These are phyloP conservation scores for Lytechinus pictus DNA, from an alignment of 35 echinoderm and acorn worm species.

Conservation along the genomic window DNA sequence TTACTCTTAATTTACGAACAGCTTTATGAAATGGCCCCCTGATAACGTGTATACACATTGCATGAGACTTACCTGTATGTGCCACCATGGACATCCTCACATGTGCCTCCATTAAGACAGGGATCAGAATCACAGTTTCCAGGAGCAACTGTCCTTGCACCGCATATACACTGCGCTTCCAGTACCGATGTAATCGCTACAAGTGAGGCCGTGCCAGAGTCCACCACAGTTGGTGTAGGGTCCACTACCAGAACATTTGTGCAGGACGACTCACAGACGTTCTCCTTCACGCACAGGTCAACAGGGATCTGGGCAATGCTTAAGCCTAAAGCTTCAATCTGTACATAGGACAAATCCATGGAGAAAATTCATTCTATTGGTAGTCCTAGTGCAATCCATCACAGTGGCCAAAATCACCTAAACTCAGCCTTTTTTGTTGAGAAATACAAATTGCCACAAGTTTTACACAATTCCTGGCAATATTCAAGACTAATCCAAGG, in stretches of 20 bases:
- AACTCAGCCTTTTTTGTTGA: no score
- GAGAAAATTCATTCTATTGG: no score
- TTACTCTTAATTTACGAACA: no score
- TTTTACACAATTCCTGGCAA: no score
- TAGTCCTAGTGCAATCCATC: no score
- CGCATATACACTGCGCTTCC: slow-evolving; percentile 78
- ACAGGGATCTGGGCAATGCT: slow-evolving; percentile 76
- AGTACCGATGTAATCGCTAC: slow-evolving; percentile 72
- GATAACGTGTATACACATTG: no score
- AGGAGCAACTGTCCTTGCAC: slow-evolving; percentile 36
- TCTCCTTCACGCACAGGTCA: slow-evolving; percentile 81
- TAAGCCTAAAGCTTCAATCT: slow-evolving; percentile 82
- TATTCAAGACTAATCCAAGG: no score
- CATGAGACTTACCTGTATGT: slow-evolving; percentile 42
- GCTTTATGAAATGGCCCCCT: no score
- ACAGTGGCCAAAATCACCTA: no score
- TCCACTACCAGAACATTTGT: slow-evolving; percentile 76
- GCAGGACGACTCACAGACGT: slow-evolving; percentile 83
- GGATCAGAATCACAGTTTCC: slow-evolving; percentile 62
- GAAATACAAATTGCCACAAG: no score
- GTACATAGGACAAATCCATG: not conserved
- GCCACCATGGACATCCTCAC: slow-evolving; percentile 63
- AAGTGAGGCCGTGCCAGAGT: slow-evolving; percentile 67
- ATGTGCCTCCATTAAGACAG: slow-evolving; percentile 86
- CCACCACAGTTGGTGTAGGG: slow-evolving; percentile 72